A percentile compares a stretch with the other conserved stretches of the same genome.
phyloP scores from a whole-genome alignment of 2,797 vertebrate species.

The Poeciliopsis paucimaculata region DNA sequence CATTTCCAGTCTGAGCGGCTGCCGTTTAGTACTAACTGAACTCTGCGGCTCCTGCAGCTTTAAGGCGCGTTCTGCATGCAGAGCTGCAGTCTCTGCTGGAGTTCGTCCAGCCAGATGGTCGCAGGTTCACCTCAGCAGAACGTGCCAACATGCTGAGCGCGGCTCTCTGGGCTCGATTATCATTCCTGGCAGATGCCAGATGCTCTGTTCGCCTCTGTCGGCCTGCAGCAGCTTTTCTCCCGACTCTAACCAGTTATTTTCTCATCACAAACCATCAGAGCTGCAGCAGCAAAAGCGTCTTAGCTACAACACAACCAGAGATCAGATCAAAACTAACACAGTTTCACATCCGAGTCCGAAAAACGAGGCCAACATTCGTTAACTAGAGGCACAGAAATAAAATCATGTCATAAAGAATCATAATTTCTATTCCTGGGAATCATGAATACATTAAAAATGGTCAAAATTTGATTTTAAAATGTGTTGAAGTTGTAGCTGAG shows the following conservation, averaged over 20 bases:
- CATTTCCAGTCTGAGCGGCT: neutral
- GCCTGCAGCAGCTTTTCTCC: neutral
- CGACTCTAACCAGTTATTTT: neutral
- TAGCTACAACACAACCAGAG: neutral
- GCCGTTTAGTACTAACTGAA: slow-evolving; percentile 43
- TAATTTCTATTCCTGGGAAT: too few relatives aligned
- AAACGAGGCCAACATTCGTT: too few relatives aligned
- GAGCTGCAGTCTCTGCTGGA: slow-evolving; percentile 27
- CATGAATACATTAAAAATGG: too few relatives aligned
- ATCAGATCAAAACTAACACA: too few relatives aligned
- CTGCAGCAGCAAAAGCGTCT: neutral
- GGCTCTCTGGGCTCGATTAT: slow-evolving; percentile 4
- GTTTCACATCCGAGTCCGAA: too few relatives aligned
- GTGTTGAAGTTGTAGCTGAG: too few relatives aligned
- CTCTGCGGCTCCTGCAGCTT: slow-evolving; percentile 64
- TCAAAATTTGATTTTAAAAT: too few relatives aligned
- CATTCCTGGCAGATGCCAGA: neutral
- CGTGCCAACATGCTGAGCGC: slow-evolving; percentile 6
- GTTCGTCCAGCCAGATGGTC: slow-evolving; percentile 48
- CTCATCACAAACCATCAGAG: neutral
- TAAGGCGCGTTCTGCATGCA: slow-evolving; percentile 47
- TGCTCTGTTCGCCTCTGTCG: neutral
- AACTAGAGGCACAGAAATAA: too few relatives aligned
- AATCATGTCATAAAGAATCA: too few relatives aligned
- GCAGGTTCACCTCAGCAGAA: slow-evolving; percentile 36